Evolutionary conservation across 2,797 vertebrate genomes (phyloP).

Genomic region (Phyllotis vaccarum): DNA sequence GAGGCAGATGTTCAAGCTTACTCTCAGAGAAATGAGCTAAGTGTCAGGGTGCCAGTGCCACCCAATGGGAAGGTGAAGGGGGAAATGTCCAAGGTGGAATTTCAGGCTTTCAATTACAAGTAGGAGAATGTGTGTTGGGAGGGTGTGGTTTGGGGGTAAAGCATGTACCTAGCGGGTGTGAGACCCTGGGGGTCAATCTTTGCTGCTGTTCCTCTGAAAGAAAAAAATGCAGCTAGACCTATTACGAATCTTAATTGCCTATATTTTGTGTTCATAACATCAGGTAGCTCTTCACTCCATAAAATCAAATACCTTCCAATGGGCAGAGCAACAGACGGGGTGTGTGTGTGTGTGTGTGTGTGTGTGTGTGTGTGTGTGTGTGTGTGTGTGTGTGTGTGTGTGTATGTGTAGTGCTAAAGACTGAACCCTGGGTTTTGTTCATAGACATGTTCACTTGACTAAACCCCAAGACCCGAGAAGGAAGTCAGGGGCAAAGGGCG

Average conservation of each 20-base stretch:
- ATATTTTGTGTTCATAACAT: background rate
- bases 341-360: background rate
- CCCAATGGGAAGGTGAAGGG: background rate
- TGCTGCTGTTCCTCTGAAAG: background rate
- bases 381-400: background rate
- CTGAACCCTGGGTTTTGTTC: background rate
- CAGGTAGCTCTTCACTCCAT: background rate
- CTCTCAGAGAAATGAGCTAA: background rate
- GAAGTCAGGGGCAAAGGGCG: background rate
- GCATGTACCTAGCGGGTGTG: background rate
- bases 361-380: no score
- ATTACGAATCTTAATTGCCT: background rate
- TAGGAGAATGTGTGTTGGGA: background rate
- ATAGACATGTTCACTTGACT: no score
- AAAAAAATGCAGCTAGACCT: background rate
- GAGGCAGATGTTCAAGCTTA: background rate
- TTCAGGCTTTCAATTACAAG: background rate
- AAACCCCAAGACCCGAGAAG: background rate
- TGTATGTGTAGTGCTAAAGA: background rate
- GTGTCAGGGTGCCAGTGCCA: no score
- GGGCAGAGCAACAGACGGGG: background rate
- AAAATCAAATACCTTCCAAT: background rate
- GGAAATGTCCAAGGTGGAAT: background rate
- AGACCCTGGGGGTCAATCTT: background rate
- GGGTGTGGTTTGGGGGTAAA: background rate